phyloP scores from a whole-genome alignment of 2,113 vertebrate species.

The Aythya baeri region DNA sequence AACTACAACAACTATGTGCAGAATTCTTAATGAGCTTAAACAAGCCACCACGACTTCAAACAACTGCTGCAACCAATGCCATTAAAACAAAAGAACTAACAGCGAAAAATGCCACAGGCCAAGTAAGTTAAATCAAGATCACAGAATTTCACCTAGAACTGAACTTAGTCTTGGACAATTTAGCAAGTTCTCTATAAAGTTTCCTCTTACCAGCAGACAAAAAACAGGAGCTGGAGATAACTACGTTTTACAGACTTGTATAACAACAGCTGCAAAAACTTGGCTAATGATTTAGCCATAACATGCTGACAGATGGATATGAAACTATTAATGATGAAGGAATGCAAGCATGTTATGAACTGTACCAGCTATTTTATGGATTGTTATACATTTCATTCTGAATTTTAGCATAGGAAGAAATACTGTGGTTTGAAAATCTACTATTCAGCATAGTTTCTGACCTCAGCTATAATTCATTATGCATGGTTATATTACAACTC shows the following conservation, averaged over 20 bases:
- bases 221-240: slow-evolving; percentile 36
- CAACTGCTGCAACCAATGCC: not conserved
- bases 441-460: slow-evolving; percentile 32
- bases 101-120: not conserved
- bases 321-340: slow-evolving; percentile 48
- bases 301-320: slow-evolving; percentile 18
- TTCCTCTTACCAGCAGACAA: slow-evolving; percentile 1
- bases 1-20: not conserved
- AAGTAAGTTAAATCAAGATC: not conserved
- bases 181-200: not conserved
- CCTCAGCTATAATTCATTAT: slow-evolving; percentile 35
- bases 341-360: slow-evolving; percentile 38
- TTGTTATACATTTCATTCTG: not conserved
- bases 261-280: slow-evolving; percentile 41
- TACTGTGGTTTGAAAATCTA: slow-evolving; percentile 41
- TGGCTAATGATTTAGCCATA: slow-evolving; percentile 23
- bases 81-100: not conserved
- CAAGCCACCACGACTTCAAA: not conserved
- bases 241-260: not conserved
- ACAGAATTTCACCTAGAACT: not conserved
- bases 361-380: slow-evolving; percentile 12
- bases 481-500: not conserved
- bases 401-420: slow-evolving; percentile 24
- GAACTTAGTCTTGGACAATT: slow-evolving; percentile 1
- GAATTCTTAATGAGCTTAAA: not conserved